Base-by-base conservation (phyloP, 2,888 invertebrate genomes). In the Drepanosiphum platanoidis region DNA sequence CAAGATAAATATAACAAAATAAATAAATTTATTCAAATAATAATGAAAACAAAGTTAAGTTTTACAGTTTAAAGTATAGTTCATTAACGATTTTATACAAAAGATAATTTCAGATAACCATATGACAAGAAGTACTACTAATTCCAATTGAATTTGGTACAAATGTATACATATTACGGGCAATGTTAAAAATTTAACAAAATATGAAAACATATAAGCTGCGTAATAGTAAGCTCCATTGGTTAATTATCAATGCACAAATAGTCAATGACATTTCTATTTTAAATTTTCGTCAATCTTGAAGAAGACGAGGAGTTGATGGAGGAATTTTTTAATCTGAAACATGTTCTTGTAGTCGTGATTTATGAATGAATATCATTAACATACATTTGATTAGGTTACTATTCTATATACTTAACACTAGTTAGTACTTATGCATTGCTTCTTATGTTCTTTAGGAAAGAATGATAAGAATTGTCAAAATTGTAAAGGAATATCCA, bases 41-140 rank as follows among this genome's bases (percentile, higher is more conserved):
- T 74, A 52, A 71, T 42, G 27, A 71, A 30, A 30, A 8, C 13
- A 42, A 71, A 34, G 27, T 36, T 27, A 36, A 64, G 22, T 52
- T 52, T 18, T 52, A 52, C 22, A 42, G 18, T 68, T 66, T 68
- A 18, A 15, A 71, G n/a, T 11, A 71, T 39, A 39, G 27, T n/a
- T 15, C 66, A 36, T 58, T 8, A 81, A 81, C 71, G 61, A 81
- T 58, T 61, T 36, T 4, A 58, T 71, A 71, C 22, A 81, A 58
- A 27, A 66, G 8, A 70, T 7, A 22, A 39, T 71, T n/a, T 70
- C 68, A 70, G 27, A 66, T 13, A 22, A 78, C n/a, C 27, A 70
- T 36, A 52, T 18, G 22, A 42, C 18, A 15, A 18, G 52, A n/a
- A n/a, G 52, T 52, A 52, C 52, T 5, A 52, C 52, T 52, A 46